Conservation (phyloP, 1,140 invertebrate species). For the Plodia interpunctella region DNA sequence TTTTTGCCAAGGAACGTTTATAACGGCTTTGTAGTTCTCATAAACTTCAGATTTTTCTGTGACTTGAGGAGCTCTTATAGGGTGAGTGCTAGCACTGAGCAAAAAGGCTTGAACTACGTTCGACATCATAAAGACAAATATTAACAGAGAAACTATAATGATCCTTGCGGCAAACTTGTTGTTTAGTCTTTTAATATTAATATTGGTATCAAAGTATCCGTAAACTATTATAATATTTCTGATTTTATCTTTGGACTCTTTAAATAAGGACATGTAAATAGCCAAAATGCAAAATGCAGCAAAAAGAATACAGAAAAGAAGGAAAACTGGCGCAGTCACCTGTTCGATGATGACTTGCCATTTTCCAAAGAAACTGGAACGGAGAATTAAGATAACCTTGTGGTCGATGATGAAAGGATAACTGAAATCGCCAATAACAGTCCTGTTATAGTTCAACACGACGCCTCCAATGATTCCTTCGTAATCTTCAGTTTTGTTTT, state of each 20-base stretch:
- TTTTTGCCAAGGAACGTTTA: not conserved
- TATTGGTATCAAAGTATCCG: conserved; percentile 27
- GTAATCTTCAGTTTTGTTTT: conserved; percentile 9
- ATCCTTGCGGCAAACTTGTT: conserved; percentile 13
- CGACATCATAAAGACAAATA: conserved; percentile 21
- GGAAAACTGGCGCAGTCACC: not conserved
- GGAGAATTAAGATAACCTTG: conserved; percentile 12
- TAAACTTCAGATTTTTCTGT: conserved; percentile 16
- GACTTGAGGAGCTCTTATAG: conserved; percentile 15
- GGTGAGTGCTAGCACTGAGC: conserved; percentile 18
- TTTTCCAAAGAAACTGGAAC: conserved; percentile 8
- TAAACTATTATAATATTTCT: conserved; percentile 24
- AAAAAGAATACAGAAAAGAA: conserved; percentile 4
- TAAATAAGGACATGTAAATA: conserved; percentile 16
- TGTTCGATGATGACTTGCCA: conserved; percentile 20
- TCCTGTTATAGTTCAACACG: not conserved
- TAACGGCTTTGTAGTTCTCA: not conserved
- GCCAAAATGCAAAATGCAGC: conserved; percentile 5
- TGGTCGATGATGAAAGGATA: conserved; percentile 24
- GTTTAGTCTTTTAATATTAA: conserved; percentile 7
- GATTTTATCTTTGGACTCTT: conserved; percentile 8
- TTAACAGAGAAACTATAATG: conserved; percentile 17
- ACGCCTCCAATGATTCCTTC: conserved; percentile 21
- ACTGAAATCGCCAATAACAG: conserved; percentile 15
- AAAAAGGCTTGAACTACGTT: conserved; percentile 22